Evolutionary conservation across 1,140 invertebrate species (phyloP).

Genomic region (Listronotus bonariensis): DNA sequence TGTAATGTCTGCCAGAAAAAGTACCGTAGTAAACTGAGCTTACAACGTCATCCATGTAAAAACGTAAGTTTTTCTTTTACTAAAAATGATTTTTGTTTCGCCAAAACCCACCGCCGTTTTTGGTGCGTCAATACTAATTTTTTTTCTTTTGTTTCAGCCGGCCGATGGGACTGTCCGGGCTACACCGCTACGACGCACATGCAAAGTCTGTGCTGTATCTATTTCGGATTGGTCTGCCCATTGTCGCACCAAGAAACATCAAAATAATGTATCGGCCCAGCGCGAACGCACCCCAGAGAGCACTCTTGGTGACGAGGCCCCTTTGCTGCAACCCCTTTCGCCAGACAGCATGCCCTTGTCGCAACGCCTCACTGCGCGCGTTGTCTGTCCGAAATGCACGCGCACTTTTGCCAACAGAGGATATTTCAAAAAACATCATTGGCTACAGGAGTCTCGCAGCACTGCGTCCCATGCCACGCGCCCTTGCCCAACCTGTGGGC

Average conservation of each 20-base stretch:
- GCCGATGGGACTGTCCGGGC: constrained; percentile 16
- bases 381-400: constrained; percentile 9
- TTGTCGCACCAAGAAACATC: background rate
- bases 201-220: background rate
- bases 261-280: background rate
- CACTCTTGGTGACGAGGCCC: constrained; percentile 1
- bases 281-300: constrained; percentile 1
- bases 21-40: constrained; percentile 1
- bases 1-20: background rate
- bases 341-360: constrained; percentile 6
- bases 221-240: constrained; percentile 1
- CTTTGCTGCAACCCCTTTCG: background rate
- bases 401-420: constrained; percentile 9
- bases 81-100: no score
- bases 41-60: constrained; percentile 1
- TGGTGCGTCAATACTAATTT: no score
- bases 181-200: background rate
- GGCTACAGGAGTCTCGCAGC: background rate
- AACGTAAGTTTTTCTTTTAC: background rate
- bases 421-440: constrained; percentile 10
- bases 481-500: constrained; percentile 5
- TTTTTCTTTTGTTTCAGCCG: no score
- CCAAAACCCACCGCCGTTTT: no score
- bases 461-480: constrained; percentile 2
- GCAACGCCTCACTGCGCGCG: background rate